phyloP scores from a whole-genome alignment of 2,797 vertebrate genomes.

The Octomys mimax region DNA sequence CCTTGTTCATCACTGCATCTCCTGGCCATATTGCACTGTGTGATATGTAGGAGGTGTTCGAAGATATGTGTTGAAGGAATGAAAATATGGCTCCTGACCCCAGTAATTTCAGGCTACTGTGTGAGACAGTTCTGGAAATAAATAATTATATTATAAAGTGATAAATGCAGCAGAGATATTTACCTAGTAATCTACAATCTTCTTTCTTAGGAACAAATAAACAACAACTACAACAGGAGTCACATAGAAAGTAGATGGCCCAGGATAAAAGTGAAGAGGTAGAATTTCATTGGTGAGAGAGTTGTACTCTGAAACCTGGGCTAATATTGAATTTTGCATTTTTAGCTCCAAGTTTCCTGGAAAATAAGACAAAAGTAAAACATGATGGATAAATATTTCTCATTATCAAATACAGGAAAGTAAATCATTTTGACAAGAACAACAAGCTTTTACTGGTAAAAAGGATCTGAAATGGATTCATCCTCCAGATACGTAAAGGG shows the following conservation, averaged over 20 bases:
- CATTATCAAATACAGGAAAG: constrained; percentile 53
- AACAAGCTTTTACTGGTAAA: constrained; percentile 53
- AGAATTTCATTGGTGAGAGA: constrained; percentile 50
- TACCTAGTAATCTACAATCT: constrained; percentile 26
- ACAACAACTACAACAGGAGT: background rate
- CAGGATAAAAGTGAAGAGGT: constrained; percentile 55
- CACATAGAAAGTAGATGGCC: background rate
- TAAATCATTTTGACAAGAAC: constrained; percentile 51
- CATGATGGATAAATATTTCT: constrained; percentile 65
- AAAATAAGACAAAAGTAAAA: constrained; percentile 60
- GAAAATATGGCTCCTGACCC: constrained; percentile 40
- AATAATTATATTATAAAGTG: background rate
- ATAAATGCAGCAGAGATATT: constrained; percentile 22
- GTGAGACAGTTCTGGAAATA: constrained; percentile 48
- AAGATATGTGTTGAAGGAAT: constrained; percentile 46
- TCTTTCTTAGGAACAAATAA: constrained; percentile 43
- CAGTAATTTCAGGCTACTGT: background rate
- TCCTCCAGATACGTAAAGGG: background rate
- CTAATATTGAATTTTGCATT: constrained; percentile 48
- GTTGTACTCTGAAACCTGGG: background rate
- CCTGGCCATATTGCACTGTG: background rate
- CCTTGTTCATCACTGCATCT: constrained; percentile 8
- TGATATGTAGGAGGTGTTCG: constrained; percentile 13
- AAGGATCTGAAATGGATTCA: constrained; percentile 24
- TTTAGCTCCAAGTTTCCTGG: constrained; percentile 56